Base-by-base conservation (phyloP, 2,113 vertebrate genomes). In the Hippolais icterina region DNA sequence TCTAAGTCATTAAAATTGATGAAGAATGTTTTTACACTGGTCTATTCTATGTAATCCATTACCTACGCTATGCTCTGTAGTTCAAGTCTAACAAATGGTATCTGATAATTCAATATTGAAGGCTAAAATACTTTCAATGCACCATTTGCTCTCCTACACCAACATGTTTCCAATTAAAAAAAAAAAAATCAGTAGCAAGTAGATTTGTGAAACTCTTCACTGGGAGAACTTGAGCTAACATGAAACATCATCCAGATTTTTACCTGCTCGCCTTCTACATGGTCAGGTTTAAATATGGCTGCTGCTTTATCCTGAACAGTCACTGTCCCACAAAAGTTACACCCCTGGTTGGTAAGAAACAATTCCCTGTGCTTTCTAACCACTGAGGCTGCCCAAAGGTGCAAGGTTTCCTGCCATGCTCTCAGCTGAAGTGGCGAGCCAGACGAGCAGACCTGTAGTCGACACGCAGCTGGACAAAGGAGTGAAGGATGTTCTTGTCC, bases 401-500 rank as follows among this genome's bases (percentile, higher is more conserved):
- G 79, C 65, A 54, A 41, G 22, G 25, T 52, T 66, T 89, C 76
- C 79, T 83, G 83, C 83, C 59, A 31, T 27, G 47, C 91, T 96
- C 86, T 98, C 98, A 99, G 98, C 99, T 99, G 98, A 99, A 99
- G 97, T 99, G 99, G 87, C 99, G 99, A 90, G 98, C 99, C 63
- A 99, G 99, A 96, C 99, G 98, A 79, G 99, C 97, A 79, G 99
- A 98, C 94, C 99, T 98, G 98, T 99, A 99, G 98, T 99, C 99
- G 41, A 98, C 99, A 93, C 99, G 97, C 59, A 99, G 99, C 98
- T 99, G 99, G 95, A 99, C 99, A 53, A 99, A 99, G 97, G 99
- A 99, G 89, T 99, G 99, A 89, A 99, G 98, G 90, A 99, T 99
- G 98, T 99, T 99, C 95, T 99, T 98, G 98, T 99, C 99, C 98